phyloP scores from a whole-genome alignment of 2,113 vertebrate species.

The Pachypanchax playfairii region DNA sequence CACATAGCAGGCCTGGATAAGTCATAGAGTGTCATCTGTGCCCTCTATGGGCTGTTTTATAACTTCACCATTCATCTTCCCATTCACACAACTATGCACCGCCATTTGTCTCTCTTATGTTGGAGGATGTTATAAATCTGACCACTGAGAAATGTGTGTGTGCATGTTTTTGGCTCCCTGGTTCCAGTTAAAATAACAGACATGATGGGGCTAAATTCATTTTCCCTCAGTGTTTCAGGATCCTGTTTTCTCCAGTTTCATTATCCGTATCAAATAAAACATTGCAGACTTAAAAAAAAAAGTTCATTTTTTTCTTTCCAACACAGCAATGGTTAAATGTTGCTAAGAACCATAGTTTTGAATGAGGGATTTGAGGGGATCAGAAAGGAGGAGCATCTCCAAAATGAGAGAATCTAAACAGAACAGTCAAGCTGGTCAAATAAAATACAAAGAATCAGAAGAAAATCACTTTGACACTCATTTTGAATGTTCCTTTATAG shows the following conservation, averaged over 20 bases:
- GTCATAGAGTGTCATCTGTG: constrained; percentile 46
- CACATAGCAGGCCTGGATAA: constrained; percentile 29
- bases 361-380: constrained; percentile 1
- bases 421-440: too few relatives aligned
- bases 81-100: constrained; percentile 65
- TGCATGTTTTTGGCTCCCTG: constrained; percentile 19
- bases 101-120: constrained; percentile 61
- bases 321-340: constrained; percentile 38
- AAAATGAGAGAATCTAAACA: too few relatives aligned
- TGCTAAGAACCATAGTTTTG: constrained; percentile 53
- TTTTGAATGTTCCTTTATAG: too few relatives aligned
- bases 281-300: background rate
- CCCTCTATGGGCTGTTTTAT: constrained; percentile 47
- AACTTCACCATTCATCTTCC: constrained; percentile 50
- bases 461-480: too few relatives aligned
- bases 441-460: too few relatives aligned
- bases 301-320: constrained; percentile 35
- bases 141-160: constrained; percentile 16
- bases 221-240: constrained; percentile 21
- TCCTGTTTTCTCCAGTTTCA: constrained; percentile 23
- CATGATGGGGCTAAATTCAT: constrained; percentile 15
- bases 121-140: constrained; percentile 68
- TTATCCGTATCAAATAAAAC: constrained; percentile 20
- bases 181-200: constrained; percentile 56
- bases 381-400: too few relatives aligned